Evolutionary conservation across 2,888 invertebrate species (phyloP), one percentile per base, ranked within the genome.

Genomic region (Andricus quercusramuli): DNA sequence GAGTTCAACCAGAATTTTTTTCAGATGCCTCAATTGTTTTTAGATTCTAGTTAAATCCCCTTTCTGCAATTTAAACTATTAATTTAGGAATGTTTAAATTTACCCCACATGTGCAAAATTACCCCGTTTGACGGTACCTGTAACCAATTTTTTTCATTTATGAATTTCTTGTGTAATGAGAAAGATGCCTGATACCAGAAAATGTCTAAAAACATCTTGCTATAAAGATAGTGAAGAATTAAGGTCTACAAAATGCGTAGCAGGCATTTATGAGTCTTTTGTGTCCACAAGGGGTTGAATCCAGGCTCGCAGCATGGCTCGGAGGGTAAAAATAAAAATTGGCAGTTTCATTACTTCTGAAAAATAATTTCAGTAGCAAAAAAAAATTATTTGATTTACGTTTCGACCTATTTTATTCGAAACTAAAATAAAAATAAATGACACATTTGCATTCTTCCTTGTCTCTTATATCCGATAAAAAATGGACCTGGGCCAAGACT

Each of bases 401-500:
- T 47, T 47, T 68, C 17, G 25, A 47, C 29, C 68, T 29, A 44
- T 68, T 68, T 25, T 47, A 9, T 68, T 0, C 8, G 6, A 47
- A 2, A 15, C 17, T 47, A 44, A 17, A 13, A 68, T 25, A 47
- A 47, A 68, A 68, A 47, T 47, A 68, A 68, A 68, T 68, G 15
- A 25, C 6, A 47, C 47, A 44, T 44, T 25, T 22, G 22, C 15
- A 11, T n/a, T 15, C 67, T 44, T 44, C 37, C 22, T 25, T 67
- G 20, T 13, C 37, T 22, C 22, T 44, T 68, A 2, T n/a, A n/a
- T n/a, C 4, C 25, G 51, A 70, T 70, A 2, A 25, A 47, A 70
- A 70, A 17, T 70, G 70, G 70, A 70, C 11, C 9, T 70, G 25
- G 47, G 70, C 70, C 70, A 70, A 44, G 29, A 29, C 47, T 68